Conservation (phyloP, 2,113 vertebrate genomes). For the Lophotis ruficrista region DNA sequence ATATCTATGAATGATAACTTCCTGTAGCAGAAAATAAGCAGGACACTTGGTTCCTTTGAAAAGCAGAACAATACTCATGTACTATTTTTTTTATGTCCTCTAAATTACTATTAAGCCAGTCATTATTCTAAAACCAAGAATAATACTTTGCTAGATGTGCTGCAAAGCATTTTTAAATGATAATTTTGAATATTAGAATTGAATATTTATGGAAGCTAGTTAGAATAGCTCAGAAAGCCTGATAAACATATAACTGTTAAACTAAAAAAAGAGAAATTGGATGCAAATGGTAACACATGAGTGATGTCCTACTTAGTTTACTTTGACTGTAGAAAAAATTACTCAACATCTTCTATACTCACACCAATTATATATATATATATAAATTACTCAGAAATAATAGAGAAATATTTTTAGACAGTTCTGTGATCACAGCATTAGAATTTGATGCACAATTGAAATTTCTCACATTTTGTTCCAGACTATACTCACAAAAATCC, state of each 20-base stretch:
- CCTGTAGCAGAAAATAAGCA: background rate
- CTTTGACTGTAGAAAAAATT: background rate
- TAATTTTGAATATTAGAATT: background rate
- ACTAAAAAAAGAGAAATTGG: background rate
- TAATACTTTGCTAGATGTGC: background rate
- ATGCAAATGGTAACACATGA: background rate
- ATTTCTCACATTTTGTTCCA: background rate
- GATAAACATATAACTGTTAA: background rate
- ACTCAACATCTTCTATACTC: background rate
- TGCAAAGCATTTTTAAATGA: slow-evolving; percentile 5
- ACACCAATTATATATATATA: background rate
- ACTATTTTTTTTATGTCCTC: background rate
- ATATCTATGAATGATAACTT: background rate
- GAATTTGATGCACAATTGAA: background rate
- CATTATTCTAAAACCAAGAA: slow-evolving; percentile 5
- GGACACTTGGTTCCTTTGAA: background rate
- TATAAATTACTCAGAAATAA: background rate
- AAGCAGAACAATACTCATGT: background rate
- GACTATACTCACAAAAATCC: background rate
- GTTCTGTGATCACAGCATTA: background rate
- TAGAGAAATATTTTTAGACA: background rate
- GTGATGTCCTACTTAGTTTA: background rate
- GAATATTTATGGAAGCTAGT: slow-evolving; percentile 20
- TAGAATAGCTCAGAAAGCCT: slow-evolving; percentile 18
- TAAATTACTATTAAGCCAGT: background rate